phyloP scores from a whole-genome alignment of 2,888 invertebrate species.

The Hipparchia semele region DNA sequence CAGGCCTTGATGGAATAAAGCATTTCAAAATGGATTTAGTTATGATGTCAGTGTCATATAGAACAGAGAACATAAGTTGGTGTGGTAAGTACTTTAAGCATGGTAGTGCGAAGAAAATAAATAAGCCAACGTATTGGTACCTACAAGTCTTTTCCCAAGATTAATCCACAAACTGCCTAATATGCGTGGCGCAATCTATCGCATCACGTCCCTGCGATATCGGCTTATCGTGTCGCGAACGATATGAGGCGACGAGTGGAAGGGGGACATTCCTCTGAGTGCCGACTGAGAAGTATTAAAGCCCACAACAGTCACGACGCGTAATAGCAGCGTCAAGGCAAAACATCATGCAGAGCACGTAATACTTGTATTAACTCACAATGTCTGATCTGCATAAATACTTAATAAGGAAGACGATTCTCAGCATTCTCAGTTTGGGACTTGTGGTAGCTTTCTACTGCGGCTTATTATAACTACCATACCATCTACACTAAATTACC shows the following conservation, averaged over 20 bases:
- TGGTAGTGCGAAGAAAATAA: not conserved
- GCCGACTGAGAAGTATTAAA: constrained; percentile 10
- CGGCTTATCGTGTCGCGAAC: constrained; percentile 27
- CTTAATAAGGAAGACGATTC: not conserved
- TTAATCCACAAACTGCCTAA: constrained; percentile 20
- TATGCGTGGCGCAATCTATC: constrained; percentile 20
- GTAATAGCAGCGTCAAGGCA: not conserved
- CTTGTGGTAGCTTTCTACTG: too few species aligned
- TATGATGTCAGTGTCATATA: too few species aligned
- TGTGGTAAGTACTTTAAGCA: too few species aligned
- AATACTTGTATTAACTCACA: too few species aligned
- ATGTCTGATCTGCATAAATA: not conserved
- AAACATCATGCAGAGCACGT: not conserved
- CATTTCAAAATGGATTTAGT: too few species aligned
- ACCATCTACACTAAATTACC: too few species aligned
- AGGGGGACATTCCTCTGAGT: constrained; percentile 21
- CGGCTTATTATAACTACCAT: too few species aligned
- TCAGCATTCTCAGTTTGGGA: not conserved
- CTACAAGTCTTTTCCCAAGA: constrained; percentile 5
- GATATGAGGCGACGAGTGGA: constrained; percentile 26
- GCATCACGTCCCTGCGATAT: constrained; percentile 30
- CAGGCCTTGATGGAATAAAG: too few species aligned
- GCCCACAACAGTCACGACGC: not conserved
- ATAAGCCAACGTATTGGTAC: not conserved
- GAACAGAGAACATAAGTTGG: too few species aligned